Evolutionary conservation across 2,888 invertebrate species (phyloP).

Genomic region (Hirtodrosophila alboralis): DNA sequence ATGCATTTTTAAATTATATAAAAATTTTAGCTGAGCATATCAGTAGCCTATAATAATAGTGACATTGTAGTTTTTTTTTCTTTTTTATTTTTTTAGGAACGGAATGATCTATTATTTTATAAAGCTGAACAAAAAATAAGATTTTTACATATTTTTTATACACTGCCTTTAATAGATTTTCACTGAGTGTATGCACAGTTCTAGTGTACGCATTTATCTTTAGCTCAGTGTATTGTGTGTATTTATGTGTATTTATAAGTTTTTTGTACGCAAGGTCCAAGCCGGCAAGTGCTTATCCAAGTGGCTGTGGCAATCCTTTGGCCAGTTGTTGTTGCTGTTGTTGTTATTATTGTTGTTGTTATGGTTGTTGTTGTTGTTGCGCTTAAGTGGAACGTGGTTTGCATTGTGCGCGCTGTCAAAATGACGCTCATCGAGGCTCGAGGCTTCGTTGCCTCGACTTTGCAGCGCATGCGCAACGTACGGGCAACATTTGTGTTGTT

Average conservation of each 20-base stretch:
- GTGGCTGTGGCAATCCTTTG: slow-evolving; percentile 74
- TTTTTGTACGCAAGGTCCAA: slow-evolving; percentile 24
- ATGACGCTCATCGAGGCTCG: slow-evolving; percentile 76
- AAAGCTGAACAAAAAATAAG: too few species aligned
- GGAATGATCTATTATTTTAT: too few species aligned
- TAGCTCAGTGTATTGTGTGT: not conserved
- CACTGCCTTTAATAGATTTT: too few species aligned
- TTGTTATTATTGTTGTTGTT: slow-evolving; percentile 13
- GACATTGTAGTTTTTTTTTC: too few species aligned
- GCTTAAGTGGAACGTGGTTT: slow-evolving; percentile 79
- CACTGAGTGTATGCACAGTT: too few species aligned
- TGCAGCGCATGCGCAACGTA: slow-evolving; percentile 64
- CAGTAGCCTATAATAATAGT: too few species aligned
- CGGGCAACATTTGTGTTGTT: slow-evolving; percentile 31
- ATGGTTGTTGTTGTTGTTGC: slow-evolving; percentile 53
- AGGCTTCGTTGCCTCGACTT: slow-evolving; percentile 48
- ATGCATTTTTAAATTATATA: too few species aligned
- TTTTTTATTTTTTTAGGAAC: too few species aligned
- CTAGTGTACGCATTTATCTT: not conserved
- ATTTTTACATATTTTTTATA: too few species aligned
- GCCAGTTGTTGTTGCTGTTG: slow-evolving; percentile 39
- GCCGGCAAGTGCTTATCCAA: slow-evolving; percentile 76
- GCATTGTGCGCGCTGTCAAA: slow-evolving; percentile 81
- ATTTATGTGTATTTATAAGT: slow-evolving; percentile 26
- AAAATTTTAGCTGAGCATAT: too few species aligned